A percentile compares a stretch with the other conserved stretches of the same genome.
Conservation (phyloP, 2,113 vertebrate genomes). For the Microcebus griseorufus region DNA sequence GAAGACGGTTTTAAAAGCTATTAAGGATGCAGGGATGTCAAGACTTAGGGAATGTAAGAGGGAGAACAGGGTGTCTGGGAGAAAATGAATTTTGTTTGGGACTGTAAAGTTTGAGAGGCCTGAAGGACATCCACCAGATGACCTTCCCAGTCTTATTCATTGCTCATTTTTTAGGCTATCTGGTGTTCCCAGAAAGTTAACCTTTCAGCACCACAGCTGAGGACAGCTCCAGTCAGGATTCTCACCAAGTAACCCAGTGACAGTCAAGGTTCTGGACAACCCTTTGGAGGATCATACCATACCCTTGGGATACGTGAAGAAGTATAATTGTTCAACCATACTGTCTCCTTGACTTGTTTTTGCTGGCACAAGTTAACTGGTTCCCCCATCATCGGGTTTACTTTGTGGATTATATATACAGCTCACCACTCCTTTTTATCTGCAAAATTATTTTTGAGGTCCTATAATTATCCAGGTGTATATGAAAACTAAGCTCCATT, state of each 20-base stretch:
- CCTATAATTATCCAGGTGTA: background rate
- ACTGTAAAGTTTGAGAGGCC: background rate
- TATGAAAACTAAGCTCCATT: background rate
- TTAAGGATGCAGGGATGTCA: background rate
- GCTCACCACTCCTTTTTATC: background rate
- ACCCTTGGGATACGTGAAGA: background rate
- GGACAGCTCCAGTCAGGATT: conserved; percentile 1
- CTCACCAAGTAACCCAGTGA: background rate
- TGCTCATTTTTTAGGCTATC: background rate
- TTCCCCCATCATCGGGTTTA: background rate
- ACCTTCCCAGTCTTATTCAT: background rate
- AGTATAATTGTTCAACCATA: background rate
- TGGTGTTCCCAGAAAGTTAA: background rate
- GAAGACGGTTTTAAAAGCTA: conserved; percentile 3
- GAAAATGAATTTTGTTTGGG: background rate
- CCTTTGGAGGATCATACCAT: background rate
- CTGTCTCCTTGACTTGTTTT: background rate
- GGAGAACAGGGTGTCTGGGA: background rate
- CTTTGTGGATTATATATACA: background rate
- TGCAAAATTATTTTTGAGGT: background rate
- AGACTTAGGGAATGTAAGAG: background rate
- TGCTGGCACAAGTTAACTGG: background rate
- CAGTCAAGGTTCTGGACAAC: background rate
- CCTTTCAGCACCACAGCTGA: conserved; percentile 1
- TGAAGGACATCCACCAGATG: background rate